Evolutionary conservation across 1,140 invertebrate genomes (phyloP), one percentile per base, ranked within the genome.

Genomic region (Zaprionus taronus): DNA sequence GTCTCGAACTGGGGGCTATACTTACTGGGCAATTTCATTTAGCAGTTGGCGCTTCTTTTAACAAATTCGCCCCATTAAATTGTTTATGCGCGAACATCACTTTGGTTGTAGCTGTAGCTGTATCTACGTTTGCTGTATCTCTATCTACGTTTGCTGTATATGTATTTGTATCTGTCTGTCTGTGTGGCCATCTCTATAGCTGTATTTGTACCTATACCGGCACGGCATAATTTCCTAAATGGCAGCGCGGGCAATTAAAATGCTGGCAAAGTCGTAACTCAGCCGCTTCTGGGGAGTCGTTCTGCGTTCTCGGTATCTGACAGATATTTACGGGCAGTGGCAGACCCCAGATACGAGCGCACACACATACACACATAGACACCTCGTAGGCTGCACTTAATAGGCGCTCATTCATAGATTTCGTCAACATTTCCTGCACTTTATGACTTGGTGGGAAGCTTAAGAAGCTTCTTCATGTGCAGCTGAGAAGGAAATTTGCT

Each of bases 21-120:
- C 36, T 49, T 60, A 47, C 68, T 67, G 64, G 49, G 53, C 70
- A 78, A 76, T 83, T 86, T 70, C 53, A 70, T 72, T 87, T 60
- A 65, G 76, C 83, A 53, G 83, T 80, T 87, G 70, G 72, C 72
- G 83, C 76, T 58, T 80, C 83, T 73, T 73, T 86, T 80, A 80
- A 74, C 80, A 77, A 86, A 83, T 87, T 81, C 47, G 60, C 62
- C 71, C 67, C 74, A 84, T 89, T 84, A 84, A 81, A 79, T 75
- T 78, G 67, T 87, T 89, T 80, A 87, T 87, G 81, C 57, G 76
- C 47, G 70, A 75, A 56, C 79, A 79, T 62, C 76, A 68, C 76
- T 84, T 77, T 64, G 6, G 17, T 36, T 5, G 24, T 49, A 31
- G 5, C 44, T 31, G 69, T 57, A 28, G 24, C 61, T 57, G 47